Evolutionary conservation across 2,888 invertebrate genomes (phyloP).

Genomic region (Pseudanteris insignis): DNA sequence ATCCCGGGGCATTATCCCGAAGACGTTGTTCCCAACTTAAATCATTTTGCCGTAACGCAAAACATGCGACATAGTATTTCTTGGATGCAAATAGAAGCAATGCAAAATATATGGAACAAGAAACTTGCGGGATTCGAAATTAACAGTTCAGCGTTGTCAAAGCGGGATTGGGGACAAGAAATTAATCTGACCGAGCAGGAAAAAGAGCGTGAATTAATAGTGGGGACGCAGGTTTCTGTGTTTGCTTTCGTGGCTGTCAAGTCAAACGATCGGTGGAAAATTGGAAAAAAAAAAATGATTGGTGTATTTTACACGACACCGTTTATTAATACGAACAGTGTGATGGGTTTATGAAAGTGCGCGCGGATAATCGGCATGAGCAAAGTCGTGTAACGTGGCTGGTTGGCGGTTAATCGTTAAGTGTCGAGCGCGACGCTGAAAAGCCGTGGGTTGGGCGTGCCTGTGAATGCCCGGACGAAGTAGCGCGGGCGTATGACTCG

Average conservation of each 20-base stretch:
- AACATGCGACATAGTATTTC: constrained; percentile 38
- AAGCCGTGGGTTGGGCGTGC: neutral
- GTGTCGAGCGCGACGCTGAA: neutral
- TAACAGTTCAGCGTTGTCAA: constrained; percentile 38
- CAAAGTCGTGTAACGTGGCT: neutral
- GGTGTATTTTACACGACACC: constrained; percentile 9
- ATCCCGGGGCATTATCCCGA: constrained; percentile 14
- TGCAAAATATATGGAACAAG: constrained; percentile 39
- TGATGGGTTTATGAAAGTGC: constrained; percentile 6
- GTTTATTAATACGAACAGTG: constrained; percentile 3
- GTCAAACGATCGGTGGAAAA: constrained; percentile 8
- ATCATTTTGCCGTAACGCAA: constrained; percentile 35
- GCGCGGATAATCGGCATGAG: neutral
- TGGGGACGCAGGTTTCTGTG: too few relatives aligned
- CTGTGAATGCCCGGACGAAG: too few relatives aligned
- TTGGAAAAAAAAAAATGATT: constrained; percentile 18
- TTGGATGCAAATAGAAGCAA: constrained; percentile 38
- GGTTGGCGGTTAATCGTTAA: constrained; percentile 5
- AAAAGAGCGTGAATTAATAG: constrained; percentile 35
- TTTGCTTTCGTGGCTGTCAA: neutral
- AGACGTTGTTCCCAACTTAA: constrained; percentile 38
- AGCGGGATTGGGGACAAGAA: constrained; percentile 30
- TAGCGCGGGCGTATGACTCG: too few relatives aligned
- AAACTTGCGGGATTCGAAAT: constrained; percentile 36
- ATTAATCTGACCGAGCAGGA: constrained; percentile 21